Evolutionary conservation across 2,113 vertebrate genomes (phyloP), one percentile per base, ranked within the genome.

Genomic region (Geococcyx californianus): DNA sequence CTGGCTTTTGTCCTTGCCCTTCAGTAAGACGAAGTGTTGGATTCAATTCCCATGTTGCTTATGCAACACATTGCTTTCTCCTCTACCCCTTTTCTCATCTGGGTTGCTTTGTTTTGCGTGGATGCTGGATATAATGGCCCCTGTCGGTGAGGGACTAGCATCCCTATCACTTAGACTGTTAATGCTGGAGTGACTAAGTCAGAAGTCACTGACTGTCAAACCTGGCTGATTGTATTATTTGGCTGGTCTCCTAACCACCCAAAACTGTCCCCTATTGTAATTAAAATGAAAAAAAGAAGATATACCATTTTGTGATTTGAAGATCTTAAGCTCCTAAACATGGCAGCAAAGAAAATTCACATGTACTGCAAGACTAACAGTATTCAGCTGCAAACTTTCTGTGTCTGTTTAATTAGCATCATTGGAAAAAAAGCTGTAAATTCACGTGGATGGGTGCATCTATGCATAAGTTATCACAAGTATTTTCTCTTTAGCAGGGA

Each of bases 401-500:
- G 40, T 82, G 69, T 60, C 69, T 72, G 5, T 78, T 92, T 89
- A 40, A 36, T 80, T 55, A 70, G 13, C 20, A 45, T 77, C 23
- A 73, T 29, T 84, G 58, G 68, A 9, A 90, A 93, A 75, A 88
- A 78, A 45, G 3, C 26, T 66, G 26, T 47, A 58, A 86, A 89
- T 69, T 84, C 59, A 42, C 36, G 9, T 51, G n/a, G 36, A 83
- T 54, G 20, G 16, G 3, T 76, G 38, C 34, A 51, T 82, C 34
- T 63, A 12, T 82, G 28, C 49, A 9, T 40, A 26, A 36, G 70
- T 76, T 93, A 85, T 82, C 76, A 59, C 15, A 76, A 93, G 33
- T 52, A 76, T 63, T 93, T 96, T 74, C 62, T 73, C 85, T 95
- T 77, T 36, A 90, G 34, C 29, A 75, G 25, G 29, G 47, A 92